Conservation (phyloP, 92 coral and sea anemone genomes). For the Phenganax stokvisi region DNA sequence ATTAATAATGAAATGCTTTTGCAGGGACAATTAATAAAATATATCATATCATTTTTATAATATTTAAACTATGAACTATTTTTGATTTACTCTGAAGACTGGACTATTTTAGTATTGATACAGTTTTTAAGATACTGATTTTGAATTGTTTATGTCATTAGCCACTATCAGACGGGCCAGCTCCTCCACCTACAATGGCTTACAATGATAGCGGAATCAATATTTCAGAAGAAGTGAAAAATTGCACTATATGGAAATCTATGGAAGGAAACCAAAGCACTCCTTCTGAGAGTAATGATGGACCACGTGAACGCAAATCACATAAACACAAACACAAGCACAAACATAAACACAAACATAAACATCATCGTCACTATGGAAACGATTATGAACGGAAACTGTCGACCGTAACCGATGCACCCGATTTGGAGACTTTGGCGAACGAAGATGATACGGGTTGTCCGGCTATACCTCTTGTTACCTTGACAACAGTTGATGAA, state of each 20-base stretch:
- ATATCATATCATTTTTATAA: too few species aligned
- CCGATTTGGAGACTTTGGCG: constrained; percentile 26
- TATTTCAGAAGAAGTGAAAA: constrained; percentile 84
- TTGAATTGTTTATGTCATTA: neutral
- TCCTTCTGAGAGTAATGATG: neutral
- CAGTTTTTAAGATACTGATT: neutral
- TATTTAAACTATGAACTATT: too few species aligned
- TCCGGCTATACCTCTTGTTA: constrained; percentile 23
- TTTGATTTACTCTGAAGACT: too few species aligned
- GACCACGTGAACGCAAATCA: constrained; percentile 28
- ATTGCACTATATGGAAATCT: constrained; percentile 80
- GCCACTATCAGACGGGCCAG: constrained; percentile 19
- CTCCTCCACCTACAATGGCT: neutral
- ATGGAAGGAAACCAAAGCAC: constrained; percentile 26
- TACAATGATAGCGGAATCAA: constrained; percentile 52
- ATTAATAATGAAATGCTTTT: too few species aligned
- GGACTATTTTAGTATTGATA: too few species aligned
- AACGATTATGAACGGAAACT: constrained; percentile 22
- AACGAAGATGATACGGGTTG: constrained; percentile 32
- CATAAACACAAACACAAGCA: constrained; percentile 34
- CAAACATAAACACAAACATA: constrained; percentile 21
- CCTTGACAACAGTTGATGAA: constrained; percentile 26
- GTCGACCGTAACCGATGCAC: constrained; percentile 34
- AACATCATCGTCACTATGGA: constrained; percentile 1
- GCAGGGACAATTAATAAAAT: too few species aligned